Conservation (phyloP, 2,888 invertebrate genomes). For the Phaonia tiefii region DNA sequence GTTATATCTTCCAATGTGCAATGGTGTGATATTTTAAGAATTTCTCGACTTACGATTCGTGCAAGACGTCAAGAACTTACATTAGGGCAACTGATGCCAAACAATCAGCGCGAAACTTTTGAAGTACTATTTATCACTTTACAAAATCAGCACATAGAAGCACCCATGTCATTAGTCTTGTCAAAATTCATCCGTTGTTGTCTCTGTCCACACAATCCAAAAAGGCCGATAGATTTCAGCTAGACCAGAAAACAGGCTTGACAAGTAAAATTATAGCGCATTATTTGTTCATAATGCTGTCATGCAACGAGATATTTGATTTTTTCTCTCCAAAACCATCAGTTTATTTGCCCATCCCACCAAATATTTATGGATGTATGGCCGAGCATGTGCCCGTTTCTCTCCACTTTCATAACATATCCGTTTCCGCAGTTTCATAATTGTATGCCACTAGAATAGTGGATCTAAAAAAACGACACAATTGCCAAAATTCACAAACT, state of each 20-base stretch:
- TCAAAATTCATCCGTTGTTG: too few relatives aligned
- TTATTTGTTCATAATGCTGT: slow-evolving; percentile 2
- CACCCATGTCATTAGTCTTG: too few relatives aligned
- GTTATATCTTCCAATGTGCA: too few relatives aligned
- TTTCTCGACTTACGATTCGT: too few relatives aligned
- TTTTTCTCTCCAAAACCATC: not conserved
- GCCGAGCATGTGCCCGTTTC: slow-evolving; percentile 37
- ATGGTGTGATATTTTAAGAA: too few relatives aligned
- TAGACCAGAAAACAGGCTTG: not conserved
- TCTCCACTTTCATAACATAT: slow-evolving; percentile 65
- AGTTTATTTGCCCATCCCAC: slow-evolving; percentile 46
- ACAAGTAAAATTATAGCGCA: not conserved
- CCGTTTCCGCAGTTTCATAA: slow-evolving; percentile 65
- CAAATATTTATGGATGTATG: slow-evolving; percentile 11
- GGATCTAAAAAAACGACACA: slow-evolving; percentile 52
- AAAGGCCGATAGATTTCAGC: too few relatives aligned
- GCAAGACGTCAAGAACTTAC: too few relatives aligned
- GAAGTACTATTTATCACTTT: too few relatives aligned
- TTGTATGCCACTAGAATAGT: slow-evolving; percentile 60
- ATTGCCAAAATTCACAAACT: slow-evolving; percentile 67
- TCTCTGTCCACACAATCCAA: too few relatives aligned
- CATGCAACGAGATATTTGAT: slow-evolving; percentile 3
- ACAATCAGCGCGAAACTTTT: too few relatives aligned
- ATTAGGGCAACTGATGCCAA: too few relatives aligned
- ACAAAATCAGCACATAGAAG: too few relatives aligned